Evolutionary conservation across 2,113 vertebrate genomes (phyloP).

Genomic region (Catharus bicknelli): DNA sequence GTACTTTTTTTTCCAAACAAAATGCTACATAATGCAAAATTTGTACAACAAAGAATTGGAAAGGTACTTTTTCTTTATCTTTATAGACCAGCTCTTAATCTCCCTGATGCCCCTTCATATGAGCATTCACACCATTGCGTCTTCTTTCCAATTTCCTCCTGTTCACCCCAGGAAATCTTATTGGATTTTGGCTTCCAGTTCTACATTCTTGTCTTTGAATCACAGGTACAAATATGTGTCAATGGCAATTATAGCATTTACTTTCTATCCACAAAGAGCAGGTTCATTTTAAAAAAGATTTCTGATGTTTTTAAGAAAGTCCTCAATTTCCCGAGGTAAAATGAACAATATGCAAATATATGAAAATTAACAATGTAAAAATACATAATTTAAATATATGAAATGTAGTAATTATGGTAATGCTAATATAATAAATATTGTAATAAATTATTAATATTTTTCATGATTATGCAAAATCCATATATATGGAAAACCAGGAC

Average conservation of each 20-base stretch:
- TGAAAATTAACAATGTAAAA: neutral
- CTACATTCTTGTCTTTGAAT: neutral
- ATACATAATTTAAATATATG: neutral
- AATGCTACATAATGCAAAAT: neutral
- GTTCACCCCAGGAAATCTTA: neutral
- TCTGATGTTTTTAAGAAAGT: neutral
- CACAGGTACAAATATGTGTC: neutral
- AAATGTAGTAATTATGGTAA: neutral
- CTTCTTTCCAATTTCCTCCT: neutral
- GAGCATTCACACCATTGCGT: neutral
- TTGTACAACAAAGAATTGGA: neutral
- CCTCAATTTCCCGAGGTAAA: neutral
- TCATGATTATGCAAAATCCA: neutral
- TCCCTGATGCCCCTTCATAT: neutral
- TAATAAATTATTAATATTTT: neutral
- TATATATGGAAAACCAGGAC: neutral
- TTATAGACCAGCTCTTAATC: neutral
- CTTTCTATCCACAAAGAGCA: neutral
- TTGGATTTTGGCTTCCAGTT: neutral
- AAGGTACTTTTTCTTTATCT: neutral
- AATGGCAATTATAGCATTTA: neutral
- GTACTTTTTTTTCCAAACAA: neutral
- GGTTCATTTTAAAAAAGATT: neutral
- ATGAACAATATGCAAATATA: neutral
- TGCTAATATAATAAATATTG: neutral